Percentiles rank a stretch among this genome's conserved stretches.
phyloP scores from a whole-genome alignment of 2,888 invertebrate genomes.

The Tipula confusa region DNA sequence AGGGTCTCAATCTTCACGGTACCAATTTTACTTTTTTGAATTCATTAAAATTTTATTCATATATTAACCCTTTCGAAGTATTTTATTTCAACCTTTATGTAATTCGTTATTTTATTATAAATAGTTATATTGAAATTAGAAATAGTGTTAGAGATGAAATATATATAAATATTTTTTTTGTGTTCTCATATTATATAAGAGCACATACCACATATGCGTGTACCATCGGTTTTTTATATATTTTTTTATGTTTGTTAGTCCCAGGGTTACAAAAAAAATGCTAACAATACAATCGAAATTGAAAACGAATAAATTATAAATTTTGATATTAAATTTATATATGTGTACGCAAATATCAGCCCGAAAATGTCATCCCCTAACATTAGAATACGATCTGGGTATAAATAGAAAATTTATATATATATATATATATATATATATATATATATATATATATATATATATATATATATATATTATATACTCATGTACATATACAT shows the following conservation, averaged over 20 bases:
- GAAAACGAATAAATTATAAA: slow-evolving; percentile 16
- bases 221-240: not conserved
- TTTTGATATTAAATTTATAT: not conserved
- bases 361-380: not conserved
- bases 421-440: too few relatives aligned
- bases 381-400: not conserved
- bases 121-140: not conserved
- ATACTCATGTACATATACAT: not conserved
- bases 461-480: too few relatives aligned
- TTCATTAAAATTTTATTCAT: slow-evolving; percentile 25
- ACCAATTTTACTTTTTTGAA: slow-evolving; percentile 1
- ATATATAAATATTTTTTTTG: not conserved
- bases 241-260: not conserved
- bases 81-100: not conserved
- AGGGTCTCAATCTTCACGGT: slow-evolving; percentile 25
- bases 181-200: not conserved
- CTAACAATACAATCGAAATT: not conserved
- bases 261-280: not conserved
- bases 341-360: not conserved
- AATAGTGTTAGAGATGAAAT: not conserved
- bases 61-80: slow-evolving; percentile 1
- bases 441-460: too few relatives aligned
- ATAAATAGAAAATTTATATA: too few relatives aligned
- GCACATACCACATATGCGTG: slow-evolving; percentile 14
- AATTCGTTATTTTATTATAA: not conserved